Evolutionary conservation across 2,888 invertebrate genomes (phyloP).

Genomic region (Dolomedes plantarius): DNA sequence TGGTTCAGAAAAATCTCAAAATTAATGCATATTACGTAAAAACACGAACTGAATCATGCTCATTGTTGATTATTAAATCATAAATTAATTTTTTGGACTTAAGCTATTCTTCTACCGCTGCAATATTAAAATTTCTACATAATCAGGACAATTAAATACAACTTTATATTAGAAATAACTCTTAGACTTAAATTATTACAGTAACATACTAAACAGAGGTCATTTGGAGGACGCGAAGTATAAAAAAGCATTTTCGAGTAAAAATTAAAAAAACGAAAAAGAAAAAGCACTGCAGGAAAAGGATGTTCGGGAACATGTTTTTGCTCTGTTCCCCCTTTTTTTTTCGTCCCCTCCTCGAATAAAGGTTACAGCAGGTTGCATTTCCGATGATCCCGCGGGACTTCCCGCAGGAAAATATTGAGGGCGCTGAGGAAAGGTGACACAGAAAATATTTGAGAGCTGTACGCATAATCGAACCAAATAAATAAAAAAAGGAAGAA

Average conservation of each 20-base stretch:
- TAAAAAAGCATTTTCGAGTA: not conserved
- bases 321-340: not conserved
- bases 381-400: not conserved
- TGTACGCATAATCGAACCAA: not conserved
- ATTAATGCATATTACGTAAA: no score
- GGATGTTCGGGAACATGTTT: constrained; percentile 49
- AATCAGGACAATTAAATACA: no score
- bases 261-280: not conserved
- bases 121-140: no score
- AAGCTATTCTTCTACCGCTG: no score
- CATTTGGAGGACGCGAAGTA: not conserved
- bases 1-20: no score
- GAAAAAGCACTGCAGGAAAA: constrained; percentile 46
- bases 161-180: no score
- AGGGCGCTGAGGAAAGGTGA: not conserved
- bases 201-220: not conserved
- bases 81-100: no score
- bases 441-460: constrained; percentile 7
- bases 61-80: no score
- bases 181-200: no score
- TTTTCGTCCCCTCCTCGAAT: not conserved
- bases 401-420: constrained; percentile 6
- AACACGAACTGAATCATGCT: no score
- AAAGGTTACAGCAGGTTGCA: constrained; percentile 2
- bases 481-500: no score